Percentiles rank a stretch among this genome's conserved stretches.
phyloP scores from a whole-genome alignment of 2,888 invertebrate species.

The Plusia festucae region DNA sequence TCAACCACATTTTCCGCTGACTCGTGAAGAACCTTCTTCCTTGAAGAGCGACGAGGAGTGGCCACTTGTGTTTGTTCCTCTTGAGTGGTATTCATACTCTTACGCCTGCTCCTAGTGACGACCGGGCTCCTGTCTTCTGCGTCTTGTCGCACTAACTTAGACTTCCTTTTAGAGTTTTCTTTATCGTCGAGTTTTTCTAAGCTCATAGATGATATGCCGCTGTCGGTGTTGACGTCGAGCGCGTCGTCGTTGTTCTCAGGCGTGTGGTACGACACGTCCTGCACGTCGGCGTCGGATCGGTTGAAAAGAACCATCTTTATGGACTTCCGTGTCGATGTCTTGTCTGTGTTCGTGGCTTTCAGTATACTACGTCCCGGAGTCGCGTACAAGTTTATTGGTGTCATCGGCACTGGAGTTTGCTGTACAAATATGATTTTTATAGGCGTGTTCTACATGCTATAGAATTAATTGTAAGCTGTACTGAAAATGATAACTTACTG shows the following conservation, averaged over 20 bases:
- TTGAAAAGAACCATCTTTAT: constrained; percentile 79
- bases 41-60: constrained; percentile 51
- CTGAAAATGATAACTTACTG: constrained; percentile 60
- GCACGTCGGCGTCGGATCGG: constrained; percentile 59
- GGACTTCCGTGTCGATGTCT: constrained; percentile 70
- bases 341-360: constrained; percentile 65
- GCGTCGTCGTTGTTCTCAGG: constrained; percentile 31
- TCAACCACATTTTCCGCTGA: constrained; percentile 54
- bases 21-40: constrained; percentile 65
- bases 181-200: constrained; percentile 64
- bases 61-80: constrained; percentile 26
- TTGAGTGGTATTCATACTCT: constrained; percentile 62
- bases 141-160: constrained; percentile 68
- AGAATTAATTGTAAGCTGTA: not conserved
- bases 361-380: constrained; percentile 83
- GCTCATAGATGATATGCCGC: constrained; percentile 60
- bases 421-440: constrained; percentile 34
- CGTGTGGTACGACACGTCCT: constrained; percentile 37
- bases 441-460: not conserved
- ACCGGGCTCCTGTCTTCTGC: constrained; percentile 68
- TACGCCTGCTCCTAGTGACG: constrained; percentile 72
- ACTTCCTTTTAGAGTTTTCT: constrained; percentile 64
- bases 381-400: constrained; percentile 68
- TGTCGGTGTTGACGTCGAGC: constrained; percentile 42
- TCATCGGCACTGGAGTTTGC: constrained; percentile 67